Evolutionary conservation across 2,888 invertebrate genomes (phyloP), one percentile per base, ranked within the genome.

Genomic region (Hermaeophaga mercurialis): DNA sequence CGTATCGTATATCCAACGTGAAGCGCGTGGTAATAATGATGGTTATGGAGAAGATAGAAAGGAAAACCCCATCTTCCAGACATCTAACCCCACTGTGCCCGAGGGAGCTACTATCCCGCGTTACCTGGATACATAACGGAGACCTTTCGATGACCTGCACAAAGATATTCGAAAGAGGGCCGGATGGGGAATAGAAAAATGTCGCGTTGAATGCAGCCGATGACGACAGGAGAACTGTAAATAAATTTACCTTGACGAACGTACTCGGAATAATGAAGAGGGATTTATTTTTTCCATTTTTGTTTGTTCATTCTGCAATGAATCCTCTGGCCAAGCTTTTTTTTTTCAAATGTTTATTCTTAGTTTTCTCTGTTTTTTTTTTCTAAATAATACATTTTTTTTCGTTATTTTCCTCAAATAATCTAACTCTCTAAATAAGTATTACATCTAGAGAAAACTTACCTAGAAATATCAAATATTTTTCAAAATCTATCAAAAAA

Each of bases 21-120:
- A 31, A 49, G 28, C 54, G 54, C 54, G 43, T 49, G 48, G 43
- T 54, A 54, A 58, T 45, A 58, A 58, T 26, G 50, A 54, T 58
- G 54, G 54, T 47, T 36, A 58, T 48, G 38, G 43, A 56, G 43
- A 18, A n/a, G n/a, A n/a, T n/a, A n/a, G 26, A 28, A 53, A 52
- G 56, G 52, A 52, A 52, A 59, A 52, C 47, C 56, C 47, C 55
- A 50, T 55, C 55, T 43, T 54, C 53, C 49, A 48, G 44, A 54
- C 54, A 54, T 43, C 46, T 52, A 53, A 44, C 52, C 59, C 41
- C 52, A 59, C 52, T 48, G 44, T 33, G 44, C 59, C 56, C 59
- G 11, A 22, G 59, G 46, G 59, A 59, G 50, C 58, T 34, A 49
- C 54, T 39, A 43, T 53, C 53, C 49, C 36, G 36, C 53, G 53